These are phyloP conservation scores for Lysandra coridon DNA, from an alignment of 2,888 invertebrate genomes.

Conservation along the genomic window DNA sequence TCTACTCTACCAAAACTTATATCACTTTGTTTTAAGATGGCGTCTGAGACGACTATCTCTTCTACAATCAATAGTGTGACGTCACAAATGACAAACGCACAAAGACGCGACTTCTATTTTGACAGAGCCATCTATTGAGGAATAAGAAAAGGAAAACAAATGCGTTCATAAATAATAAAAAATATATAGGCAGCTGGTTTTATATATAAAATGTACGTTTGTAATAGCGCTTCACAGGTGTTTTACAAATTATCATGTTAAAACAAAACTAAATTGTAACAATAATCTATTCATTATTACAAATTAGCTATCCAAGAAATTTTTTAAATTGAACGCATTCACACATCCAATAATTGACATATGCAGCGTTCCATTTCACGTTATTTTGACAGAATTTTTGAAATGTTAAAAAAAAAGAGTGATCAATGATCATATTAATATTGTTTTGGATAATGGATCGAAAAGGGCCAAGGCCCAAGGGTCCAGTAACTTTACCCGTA, in stretches of 20 bases:
- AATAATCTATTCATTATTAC: neutral
- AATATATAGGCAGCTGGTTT: neutral
- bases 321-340: neutral
- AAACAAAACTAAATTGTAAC: neutral
- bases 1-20: conserved; percentile 83
- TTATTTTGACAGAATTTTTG: neutral
- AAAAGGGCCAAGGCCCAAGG: too few species aligned
- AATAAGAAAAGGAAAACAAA: conserved; percentile 38
- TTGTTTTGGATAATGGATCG: too few species aligned
- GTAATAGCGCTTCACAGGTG: neutral
- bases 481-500: too few species aligned
- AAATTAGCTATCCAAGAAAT: neutral
- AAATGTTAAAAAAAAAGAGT: too few species aligned
- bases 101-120: conserved; percentile 59
- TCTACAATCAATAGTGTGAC: conserved; percentile 76
- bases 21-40: conserved; percentile 81
- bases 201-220: neutral
- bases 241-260: neutral
- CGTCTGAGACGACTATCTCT: conserved; percentile 78
- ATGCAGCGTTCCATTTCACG: neutral
- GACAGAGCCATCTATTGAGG: conserved; percentile 58
- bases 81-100: conserved; percentile 82
- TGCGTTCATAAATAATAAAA: conserved; percentile 16
- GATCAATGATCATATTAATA: too few species aligned
- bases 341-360: neutral